Evolutionary conservation across 2,113 vertebrate genomes (phyloP).

Genomic region (Phyllostomus discolor): DNA sequence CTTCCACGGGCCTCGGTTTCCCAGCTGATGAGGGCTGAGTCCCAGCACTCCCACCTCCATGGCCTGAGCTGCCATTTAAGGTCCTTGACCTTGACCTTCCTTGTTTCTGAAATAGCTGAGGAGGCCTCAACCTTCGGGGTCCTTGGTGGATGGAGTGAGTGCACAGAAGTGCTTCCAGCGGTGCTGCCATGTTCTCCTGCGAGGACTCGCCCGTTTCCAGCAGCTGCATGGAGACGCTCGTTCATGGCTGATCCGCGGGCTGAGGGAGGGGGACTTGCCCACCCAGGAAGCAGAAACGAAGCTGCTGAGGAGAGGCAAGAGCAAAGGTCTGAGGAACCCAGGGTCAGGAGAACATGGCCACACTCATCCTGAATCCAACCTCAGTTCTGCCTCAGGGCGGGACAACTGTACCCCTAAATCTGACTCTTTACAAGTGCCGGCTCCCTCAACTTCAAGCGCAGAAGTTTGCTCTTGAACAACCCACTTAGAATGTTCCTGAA

Average conservation of each 20-base stretch:
- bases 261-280: neutral
- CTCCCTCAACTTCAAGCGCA: neutral
- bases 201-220: neutral
- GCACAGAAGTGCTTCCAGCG: neutral
- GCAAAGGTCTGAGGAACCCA: neutral
- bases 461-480: neutral
- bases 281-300: neutral
- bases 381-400: neutral
- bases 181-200: neutral
- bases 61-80: neutral
- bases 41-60: neutral
- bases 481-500: neutral
- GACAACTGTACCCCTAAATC: neutral
- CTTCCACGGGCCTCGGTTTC: neutral
- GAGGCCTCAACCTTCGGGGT: neutral
- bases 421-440: too few species aligned
- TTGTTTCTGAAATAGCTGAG: neutral
- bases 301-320: neutral
- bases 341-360: neutral
- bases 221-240: neutral
- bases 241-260: neutral
- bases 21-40: neutral
- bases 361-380: neutral
- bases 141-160: neutral
- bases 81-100: neutral